phyloP scores from a whole-genome alignment of 2,113 vertebrate species.

The Mus musculus region DNA sequence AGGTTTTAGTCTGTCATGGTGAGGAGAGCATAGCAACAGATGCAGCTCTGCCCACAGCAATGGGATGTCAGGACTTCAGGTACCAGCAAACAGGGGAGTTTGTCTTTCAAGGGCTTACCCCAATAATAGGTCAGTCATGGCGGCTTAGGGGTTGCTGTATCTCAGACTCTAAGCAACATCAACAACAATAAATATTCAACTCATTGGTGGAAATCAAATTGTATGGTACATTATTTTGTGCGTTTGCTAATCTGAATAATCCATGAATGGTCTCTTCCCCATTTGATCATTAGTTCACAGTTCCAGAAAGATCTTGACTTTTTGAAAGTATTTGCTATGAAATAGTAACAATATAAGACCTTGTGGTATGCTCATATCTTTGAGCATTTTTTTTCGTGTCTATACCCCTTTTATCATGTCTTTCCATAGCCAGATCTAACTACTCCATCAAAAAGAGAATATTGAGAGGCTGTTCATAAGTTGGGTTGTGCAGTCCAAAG shows the following conservation, averaged over 20 bases:
- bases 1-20: background rate
- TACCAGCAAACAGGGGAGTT: too few species aligned
- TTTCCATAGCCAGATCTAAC: background rate
- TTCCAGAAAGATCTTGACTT: background rate
- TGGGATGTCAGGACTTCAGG: background rate
- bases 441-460: conserved; percentile 6
- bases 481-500: background rate
- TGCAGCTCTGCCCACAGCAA: background rate
- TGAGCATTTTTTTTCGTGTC: background rate
- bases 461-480: background rate
- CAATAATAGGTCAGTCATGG: background rate
- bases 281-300: background rate
- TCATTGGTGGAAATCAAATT: background rate
- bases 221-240: background rate
- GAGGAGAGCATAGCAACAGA: background rate
- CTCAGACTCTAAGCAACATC: background rate
- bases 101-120: background rate
- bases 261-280: background rate
- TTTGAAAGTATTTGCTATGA: background rate
- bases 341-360: background rate
- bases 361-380: background rate
- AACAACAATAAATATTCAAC: background rate
- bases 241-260: background rate
- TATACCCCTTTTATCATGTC: background rate
- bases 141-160: background rate